phyloP scores from a whole-genome alignment of 2,888 invertebrate genomes.

The Andrena haemorrhoa region DNA sequence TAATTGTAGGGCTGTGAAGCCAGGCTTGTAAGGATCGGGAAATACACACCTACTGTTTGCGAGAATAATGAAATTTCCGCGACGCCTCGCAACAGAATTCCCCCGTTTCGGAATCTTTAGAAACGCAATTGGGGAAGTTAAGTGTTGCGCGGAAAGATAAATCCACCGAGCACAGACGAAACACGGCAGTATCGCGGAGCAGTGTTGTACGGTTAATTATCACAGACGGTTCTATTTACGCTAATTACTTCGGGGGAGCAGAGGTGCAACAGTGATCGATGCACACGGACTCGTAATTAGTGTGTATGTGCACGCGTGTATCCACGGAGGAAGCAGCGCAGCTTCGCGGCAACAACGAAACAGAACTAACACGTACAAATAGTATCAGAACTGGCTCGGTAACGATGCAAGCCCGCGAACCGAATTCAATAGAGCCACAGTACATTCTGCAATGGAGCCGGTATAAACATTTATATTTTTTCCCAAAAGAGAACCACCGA shows the following conservation, averaged over 20 bases:
- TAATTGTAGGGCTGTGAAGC: not conserved
- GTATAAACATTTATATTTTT: not conserved
- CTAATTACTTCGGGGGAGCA: conserved; percentile 70
- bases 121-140: conserved; percentile 26
- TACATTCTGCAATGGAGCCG: not conserved
- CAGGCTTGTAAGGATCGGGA: not conserved
- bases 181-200: conserved; percentile 15
- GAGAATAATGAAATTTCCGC: not conserved
- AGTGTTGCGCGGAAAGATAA: conserved; percentile 32
- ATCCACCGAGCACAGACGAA: conserved; percentile 20
- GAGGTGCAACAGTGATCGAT: conserved; percentile 66
- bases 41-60: not conserved
- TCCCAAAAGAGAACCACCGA: not conserved
- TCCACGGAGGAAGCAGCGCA: not conserved
- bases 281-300: conserved; percentile 56
- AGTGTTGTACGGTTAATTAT: conserved; percentile 62
- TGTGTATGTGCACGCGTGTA: conserved; percentile 22
- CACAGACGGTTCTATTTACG: conserved; percentile 67
- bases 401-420: not conserved
- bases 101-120: conserved; percentile 9
- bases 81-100: not conserved
- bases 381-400: conserved; percentile 18
- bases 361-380: conserved; percentile 17
- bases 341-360: conserved; percentile 27
- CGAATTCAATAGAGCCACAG: not conserved